Evolutionary conservation across 2,113 vertebrate genomes (phyloP), one percentile per base, ranked within the genome.

Genomic region (Orientallactaga bullata): DNA sequence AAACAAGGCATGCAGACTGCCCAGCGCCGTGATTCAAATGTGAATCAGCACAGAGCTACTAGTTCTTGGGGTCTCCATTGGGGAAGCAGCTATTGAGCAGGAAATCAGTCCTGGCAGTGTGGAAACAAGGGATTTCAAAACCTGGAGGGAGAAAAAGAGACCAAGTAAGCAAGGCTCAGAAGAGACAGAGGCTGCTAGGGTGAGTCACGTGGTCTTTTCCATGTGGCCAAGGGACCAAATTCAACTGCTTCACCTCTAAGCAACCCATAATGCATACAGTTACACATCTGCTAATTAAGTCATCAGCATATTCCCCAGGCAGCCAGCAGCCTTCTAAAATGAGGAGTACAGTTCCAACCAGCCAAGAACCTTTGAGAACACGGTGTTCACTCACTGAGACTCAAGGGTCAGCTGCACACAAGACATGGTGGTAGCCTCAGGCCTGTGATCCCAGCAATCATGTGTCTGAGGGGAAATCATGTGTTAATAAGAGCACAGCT

Each of bases 71-170:
- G 85, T 90, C 90, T 88, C 83, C 96, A 90, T 3, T 8, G 66
- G 93, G 83, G 83, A 35, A 80, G 72, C 21, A 55, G 83, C 13
- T 89, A n/a, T 1, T 88, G 94, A 94, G 63, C 88, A 63, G 68
- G 79, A 89, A 47, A 71, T 68, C 72, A 63, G 68, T 76, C 61
- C 88, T 73, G 39, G 94, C 85, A 83, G 80, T 32, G 55, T 87
- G 87, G 83, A 95, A 90, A 85, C 78, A 35, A 94, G 89, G 73
- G 88, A 79, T 63, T 87, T 89, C 92, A 91, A 82, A 89, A 66
- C 87, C 95, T 97, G 23, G 47, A 23, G 60, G 61, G 37, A 7
- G 37, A 68, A 55, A 68, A 55, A 94, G 0, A 86, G 79, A 58
- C n/a, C 58, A 0, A 0, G 68, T 94, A 4, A 91, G 73, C 16